phyloP scores from a whole-genome alignment of 2,113 vertebrate genomes.

The Antennarius striatus region DNA sequence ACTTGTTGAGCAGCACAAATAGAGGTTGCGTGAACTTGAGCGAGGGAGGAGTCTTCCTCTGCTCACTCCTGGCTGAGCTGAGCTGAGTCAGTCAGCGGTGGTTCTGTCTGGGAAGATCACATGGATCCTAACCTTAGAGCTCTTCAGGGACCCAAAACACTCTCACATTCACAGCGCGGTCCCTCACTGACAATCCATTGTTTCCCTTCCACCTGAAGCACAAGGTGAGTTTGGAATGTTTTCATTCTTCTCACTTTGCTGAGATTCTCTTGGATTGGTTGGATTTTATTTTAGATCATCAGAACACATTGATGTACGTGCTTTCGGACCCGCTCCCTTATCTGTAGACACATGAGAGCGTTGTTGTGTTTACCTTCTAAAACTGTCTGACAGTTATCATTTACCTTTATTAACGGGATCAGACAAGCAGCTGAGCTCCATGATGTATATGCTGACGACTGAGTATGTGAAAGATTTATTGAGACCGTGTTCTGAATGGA shows the following conservation, averaged over 20 bases:
- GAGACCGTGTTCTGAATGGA: background rate
- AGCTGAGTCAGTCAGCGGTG: constrained; percentile 42
- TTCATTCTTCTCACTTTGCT: background rate
- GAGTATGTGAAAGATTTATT: background rate
- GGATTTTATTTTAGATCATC: no score
- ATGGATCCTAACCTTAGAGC: constrained; percentile 28
- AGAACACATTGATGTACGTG: no score
- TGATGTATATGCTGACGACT: background rate
- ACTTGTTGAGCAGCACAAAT: constrained; percentile 28
- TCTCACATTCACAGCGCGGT: constrained; percentile 3
- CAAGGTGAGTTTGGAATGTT: constrained; percentile 51
- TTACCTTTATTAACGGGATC: background rate
- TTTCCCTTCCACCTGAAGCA: constrained; percentile 2
- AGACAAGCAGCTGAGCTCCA: background rate
- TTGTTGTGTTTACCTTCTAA: background rate
- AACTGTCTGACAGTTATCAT: constrained; percentile 2
- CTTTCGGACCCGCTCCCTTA: no score
- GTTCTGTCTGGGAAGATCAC: constrained; percentile 48
- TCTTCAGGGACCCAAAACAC: constrained; percentile 32
- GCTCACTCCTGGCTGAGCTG: constrained; percentile 16
- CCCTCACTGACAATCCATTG: constrained; percentile 11
- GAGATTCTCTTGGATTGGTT: no score
- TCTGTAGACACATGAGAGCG: background rate
- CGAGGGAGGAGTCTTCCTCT: constrained; percentile 52
- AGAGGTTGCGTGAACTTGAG: constrained; percentile 20